Evolutionary conservation across 2,797 vertebrate species (phyloP), one percentile per base, ranked within the genome.

Genomic region (Nannoperca obscura): DNA sequence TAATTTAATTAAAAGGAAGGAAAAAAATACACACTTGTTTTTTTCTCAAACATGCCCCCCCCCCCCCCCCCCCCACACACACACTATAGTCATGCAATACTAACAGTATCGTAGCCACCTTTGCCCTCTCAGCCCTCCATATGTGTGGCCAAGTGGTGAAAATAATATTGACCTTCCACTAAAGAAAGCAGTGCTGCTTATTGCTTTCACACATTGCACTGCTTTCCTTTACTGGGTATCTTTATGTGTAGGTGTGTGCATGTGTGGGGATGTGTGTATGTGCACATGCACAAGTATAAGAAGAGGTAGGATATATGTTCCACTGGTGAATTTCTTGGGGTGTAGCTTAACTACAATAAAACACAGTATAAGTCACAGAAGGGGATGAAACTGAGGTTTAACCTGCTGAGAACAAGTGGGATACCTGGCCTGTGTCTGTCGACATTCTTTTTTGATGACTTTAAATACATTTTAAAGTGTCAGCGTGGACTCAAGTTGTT

Each of bases 101-200:
- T 68, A 88, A 76, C 89, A 72, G 52, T 69, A 70, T 68, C 73
- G 17, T 24, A 36, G 69, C 42, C 53, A 88, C 88, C 90, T 91
- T 85, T 90, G 76, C 57, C 86, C 83, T 42, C 20, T 62, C 46
- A 36, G 71, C 70, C 22, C 74, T 71, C 53, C 46, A 44, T 59
- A 75, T 76, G 65, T 87, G 77, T 76, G 70, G 74, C 71, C 64
- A 72, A 61, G 30, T 70, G 64, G 7, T 77, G 70, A 81, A 80
- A 90, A 91, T 86, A 93, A 93, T 93, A 93, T 93, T 93, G 90
- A 90, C 89, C 86, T 83, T 88, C 54, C 54, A 57, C 78, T 79
- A 89, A 92, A 88, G 86, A 88, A 92, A 90, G 82, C 87, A 85
- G 32, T 36, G 69, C 2, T 34, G 53, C 76, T 90, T 88, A 92